Evolutionary conservation across 2,888 invertebrate species (phyloP), one percentile per base, ranked within the genome.

Genomic region (Amiota mariae): DNA sequence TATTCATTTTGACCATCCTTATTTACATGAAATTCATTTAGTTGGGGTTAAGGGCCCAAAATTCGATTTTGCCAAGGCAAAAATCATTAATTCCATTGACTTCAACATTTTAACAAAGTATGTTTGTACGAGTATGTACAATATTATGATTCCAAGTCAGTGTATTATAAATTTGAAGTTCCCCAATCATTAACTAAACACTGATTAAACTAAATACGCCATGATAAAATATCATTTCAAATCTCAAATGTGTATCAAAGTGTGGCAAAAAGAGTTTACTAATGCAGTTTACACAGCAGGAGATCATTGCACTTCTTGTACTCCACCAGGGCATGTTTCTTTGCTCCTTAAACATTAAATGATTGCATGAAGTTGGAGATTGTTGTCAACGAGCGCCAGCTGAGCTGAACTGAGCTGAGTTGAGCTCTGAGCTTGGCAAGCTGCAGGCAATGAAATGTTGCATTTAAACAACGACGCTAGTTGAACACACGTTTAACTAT

Each of bases 401-500:
- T 73, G 76, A 72, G 73, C 61, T 64, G 36, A 24, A 24, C 24
- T 24, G 1, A 24, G 24, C 3, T 24, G 24, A 1, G 1, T n/a
- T n/a, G n/a, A 24, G 24, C 24, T 24, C 24, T 24, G 24, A 24
- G 24, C 24, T 24, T 24, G 24, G 24, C 24, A 24, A 24, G 80
- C 82, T 74, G 73, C 76, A 67, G 76, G 74, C 73, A 78, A 77
- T 78, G 78, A 81, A 84, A 83, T 59, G 20, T 85, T 83, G 85
- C 81, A 85, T 83, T 84, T 82, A 83, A 83, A 83, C 83, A 82
- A 84, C 36, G 3, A 36, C 80, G 83, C 83, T 84, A 82, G 83
- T 81, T 81, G 77, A 82, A 83, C 84, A 36, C 36, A 83, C 83
- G 64, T 64, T 36, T 36, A 2, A 64, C 47, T 80, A 82, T 79